A percentile compares a stretch with the other conserved stretches of the same genome.
phyloP scores from a whole-genome alignment of 1,140 invertebrate species.

The Zaprionus inermis region DNA sequence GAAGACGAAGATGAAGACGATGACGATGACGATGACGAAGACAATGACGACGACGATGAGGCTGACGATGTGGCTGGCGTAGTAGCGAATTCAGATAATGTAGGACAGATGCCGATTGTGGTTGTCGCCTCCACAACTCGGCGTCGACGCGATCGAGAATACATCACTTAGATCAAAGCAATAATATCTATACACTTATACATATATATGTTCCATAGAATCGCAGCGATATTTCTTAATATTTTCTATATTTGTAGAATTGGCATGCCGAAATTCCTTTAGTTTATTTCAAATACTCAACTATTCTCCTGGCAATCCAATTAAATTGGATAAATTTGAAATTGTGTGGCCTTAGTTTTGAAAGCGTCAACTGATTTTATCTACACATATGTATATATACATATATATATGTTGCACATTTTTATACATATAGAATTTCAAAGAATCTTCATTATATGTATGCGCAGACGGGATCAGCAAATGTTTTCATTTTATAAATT shows the following conservation, averaged over 20 bases:
- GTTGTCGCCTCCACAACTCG: conserved; percentile 62
- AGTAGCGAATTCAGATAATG: conserved; percentile 33
- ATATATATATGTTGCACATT: background rate
- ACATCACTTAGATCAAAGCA: conserved; percentile 67
- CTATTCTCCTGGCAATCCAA: conserved; percentile 48
- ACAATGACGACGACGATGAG: conserved; percentile 36
- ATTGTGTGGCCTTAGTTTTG: conserved; percentile 72
- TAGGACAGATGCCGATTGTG: conserved; percentile 56
- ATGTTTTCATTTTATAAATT: conserved; percentile 16
- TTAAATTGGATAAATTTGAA: conserved; percentile 54
- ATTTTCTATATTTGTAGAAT: conserved; percentile 6
- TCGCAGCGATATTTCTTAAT: conserved; percentile 3
- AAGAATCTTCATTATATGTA: conserved; percentile 51
- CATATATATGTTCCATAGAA: conserved; percentile 20
- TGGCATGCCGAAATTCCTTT: conserved; percentile 31
- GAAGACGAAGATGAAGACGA: conserved; percentile 46
- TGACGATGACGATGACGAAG: conserved; percentile 38
- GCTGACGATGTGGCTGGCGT: conserved; percentile 9
- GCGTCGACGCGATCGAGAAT: conserved; percentile 59
- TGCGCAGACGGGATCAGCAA: conserved; percentile 8
- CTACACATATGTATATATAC: conserved; percentile 24
- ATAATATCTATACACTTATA: background rate
- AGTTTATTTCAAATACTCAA: conserved; percentile 62
- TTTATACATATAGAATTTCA: conserved; percentile 36
- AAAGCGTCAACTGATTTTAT: conserved; percentile 54